Evolutionary conservation across 2,888 invertebrate species (phyloP), one percentile per base, ranked within the genome.

Genomic region (Ichneumoninae sp.): DNA sequence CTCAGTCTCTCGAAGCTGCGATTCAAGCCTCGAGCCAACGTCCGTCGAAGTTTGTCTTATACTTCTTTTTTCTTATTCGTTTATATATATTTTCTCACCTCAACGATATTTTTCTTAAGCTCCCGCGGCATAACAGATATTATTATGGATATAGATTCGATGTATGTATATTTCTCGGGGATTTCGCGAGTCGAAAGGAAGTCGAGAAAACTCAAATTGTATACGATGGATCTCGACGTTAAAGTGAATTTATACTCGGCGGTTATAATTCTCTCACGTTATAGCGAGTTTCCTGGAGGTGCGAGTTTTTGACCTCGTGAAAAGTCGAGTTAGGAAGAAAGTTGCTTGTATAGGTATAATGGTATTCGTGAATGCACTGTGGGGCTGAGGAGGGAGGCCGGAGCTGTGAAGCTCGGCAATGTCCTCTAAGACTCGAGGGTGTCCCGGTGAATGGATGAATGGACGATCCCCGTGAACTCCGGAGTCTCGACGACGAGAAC

Each of bases 371-470:
- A 77, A 70, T 65, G 40, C 50, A n/a, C 57, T 13, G 69, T 44
- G 33, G 26, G 40, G 22, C 33, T 50, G 16, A 50, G 52, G 63
- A 2, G 13, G 22, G 26, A 1, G 26, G 4, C 0, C 26, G 57
- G 22, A 13, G 6, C 19, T 8, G 19, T 8, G 33, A 63, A 63
- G n/a, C 63, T 30, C 33, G 16, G 4, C 63, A 63, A 33, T 63
- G 33, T 63, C 30, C 65, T 71, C 40, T n/a, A 66, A 60, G 52
- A 65, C 54, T 66, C 10, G 65, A 73, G 54, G 54, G 70, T 77
- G 71, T 83, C 71, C n/a, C 52, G 71, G 19, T 66, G 57, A 78
- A 78, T 83, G 54, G 70, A 50, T 78, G 78, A 78, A 83, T 83
- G 80, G 73, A 80, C 65, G 73, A 71, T 44, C 47, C 47, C 73